These are phyloP conservation scores for Neopipo cinnamomea DNA, from an alignment of 2,113 vertebrate species.

Conservation along the genomic window DNA sequence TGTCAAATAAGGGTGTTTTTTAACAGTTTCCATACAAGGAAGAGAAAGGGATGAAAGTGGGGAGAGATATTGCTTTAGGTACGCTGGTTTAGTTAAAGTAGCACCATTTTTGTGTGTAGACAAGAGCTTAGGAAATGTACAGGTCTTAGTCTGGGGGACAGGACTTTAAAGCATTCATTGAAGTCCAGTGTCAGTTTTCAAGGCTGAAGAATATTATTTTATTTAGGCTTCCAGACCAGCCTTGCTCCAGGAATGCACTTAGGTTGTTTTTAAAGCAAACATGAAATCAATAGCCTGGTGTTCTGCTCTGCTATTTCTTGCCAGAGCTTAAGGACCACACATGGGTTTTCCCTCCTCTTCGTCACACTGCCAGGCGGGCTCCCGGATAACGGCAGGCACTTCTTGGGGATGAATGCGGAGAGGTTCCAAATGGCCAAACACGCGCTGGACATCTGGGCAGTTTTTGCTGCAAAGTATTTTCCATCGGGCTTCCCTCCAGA, in stretches of 20 bases:
- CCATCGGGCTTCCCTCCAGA: slow-evolving; percentile 31
- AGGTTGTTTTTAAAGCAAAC: slow-evolving; percentile 70
- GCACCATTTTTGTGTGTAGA: slow-evolving; percentile 50
- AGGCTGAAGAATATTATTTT: slow-evolving; percentile 70
- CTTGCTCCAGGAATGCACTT: slow-evolving; percentile 64
- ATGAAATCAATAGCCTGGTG: slow-evolving; percentile 47
- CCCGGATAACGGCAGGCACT: background rate
- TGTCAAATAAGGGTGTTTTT: background rate
- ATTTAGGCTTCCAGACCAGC: slow-evolving; percentile 66
- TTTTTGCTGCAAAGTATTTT: slow-evolving; percentile 48
- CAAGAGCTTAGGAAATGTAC: slow-evolving; percentile 53
- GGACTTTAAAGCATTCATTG: slow-evolving; percentile 59
- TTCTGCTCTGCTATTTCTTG: slow-evolving; percentile 56
- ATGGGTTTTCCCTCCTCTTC: slow-evolving; percentile 20
- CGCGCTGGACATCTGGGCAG: slow-evolving; percentile 5
- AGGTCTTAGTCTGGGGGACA: slow-evolving; percentile 18
- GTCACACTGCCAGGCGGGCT: slow-evolving; percentile 18
- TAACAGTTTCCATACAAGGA: background rate
- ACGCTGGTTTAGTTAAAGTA: slow-evolving; percentile 30
- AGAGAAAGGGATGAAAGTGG: background rate
- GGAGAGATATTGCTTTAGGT: background rate
- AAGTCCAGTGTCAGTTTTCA: slow-evolving; percentile 65
- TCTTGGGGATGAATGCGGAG: background rate
- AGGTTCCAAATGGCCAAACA: slow-evolving; percentile 15
- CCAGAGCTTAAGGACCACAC: slow-evolving; percentile 53